Conservation (phyloP, 2,888 invertebrate species). For the Troides oblongomaculatus region DNA sequence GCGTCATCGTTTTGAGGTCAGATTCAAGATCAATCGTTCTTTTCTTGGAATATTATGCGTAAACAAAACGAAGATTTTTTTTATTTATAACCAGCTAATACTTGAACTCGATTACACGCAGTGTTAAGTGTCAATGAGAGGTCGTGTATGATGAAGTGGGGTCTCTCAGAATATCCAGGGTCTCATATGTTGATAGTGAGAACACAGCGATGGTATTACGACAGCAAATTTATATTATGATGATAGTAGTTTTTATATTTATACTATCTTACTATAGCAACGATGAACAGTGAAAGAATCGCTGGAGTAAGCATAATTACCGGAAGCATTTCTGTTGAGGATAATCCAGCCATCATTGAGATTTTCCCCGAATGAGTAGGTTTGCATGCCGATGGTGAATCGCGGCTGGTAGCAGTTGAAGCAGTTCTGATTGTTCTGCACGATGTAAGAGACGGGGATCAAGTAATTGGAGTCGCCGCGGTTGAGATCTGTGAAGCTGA, state of each 20-base stretch:
- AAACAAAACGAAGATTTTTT: constrained; percentile 14
- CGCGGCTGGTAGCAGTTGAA: constrained; percentile 65
- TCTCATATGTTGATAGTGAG: too few species aligned
- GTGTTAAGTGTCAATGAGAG: too few species aligned
- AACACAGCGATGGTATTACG: too few species aligned
- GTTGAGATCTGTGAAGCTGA: constrained; percentile 51
- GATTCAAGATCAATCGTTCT: constrained; percentile 27
- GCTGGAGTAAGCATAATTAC: constrained; percentile 38
- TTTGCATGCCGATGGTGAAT: constrained; percentile 60
- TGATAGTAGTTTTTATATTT: too few species aligned
- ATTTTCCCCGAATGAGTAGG: constrained; percentile 66
- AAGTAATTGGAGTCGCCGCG: constrained; percentile 56
- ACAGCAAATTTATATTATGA: too few species aligned
- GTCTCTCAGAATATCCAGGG: too few species aligned
- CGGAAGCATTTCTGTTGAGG: constrained; percentile 66
- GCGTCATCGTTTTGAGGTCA: constrained; percentile 31
- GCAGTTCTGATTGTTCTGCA: constrained; percentile 62
- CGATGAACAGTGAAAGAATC: too few species aligned
- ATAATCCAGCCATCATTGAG: constrained; percentile 70
- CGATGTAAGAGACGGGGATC: constrained; percentile 66
- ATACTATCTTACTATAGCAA: not conserved
- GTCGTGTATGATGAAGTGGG: too few species aligned
- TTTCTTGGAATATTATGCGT: constrained; percentile 17
- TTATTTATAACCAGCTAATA: not conserved
- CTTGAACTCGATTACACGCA: too few species aligned